Evolutionary conservation across 2,888 invertebrate genomes (phyloP).

Genomic region (Orthonevra nobilis): DNA sequence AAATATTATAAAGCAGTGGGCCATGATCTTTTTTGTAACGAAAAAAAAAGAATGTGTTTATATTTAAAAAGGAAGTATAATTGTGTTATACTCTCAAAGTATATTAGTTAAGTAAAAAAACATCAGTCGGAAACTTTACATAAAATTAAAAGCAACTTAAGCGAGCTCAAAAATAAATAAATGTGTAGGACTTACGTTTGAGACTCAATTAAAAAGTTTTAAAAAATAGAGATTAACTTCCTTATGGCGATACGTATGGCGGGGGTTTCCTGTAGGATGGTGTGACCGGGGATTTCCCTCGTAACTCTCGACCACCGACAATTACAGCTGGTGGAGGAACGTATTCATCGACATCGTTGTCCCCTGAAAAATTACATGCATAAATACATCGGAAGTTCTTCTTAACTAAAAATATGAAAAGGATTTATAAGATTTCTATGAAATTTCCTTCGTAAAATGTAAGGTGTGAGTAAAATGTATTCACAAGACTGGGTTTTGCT

Average conservation of each 20-base stretch:
- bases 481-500: too few species aligned
- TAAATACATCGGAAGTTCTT: too few species aligned
- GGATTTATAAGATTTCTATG: too few species aligned
- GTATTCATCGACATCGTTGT: conserved; percentile 87
- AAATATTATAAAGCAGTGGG: conserved; percentile 14
- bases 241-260: conserved; percentile 98
- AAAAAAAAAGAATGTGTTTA: neutral
- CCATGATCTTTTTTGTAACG: conserved; percentile 42
- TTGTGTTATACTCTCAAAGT: conserved; percentile 31
- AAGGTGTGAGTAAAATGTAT: too few species aligned
- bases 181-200: conserved; percentile 47
- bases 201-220: conserved; percentile 46
- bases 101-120: conserved; percentile 34
- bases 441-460: too few species aligned
- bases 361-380: conserved; percentile 75
- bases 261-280: conserved; percentile 97
- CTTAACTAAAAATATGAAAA: too few species aligned
- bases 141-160: conserved; percentile 37
- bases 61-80: conserved; percentile 21
- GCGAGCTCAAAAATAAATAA: conserved; percentile 30
- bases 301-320: conserved; percentile 84
- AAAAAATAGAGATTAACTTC: conserved; percentile 69
- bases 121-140: conserved; percentile 61
- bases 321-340: conserved; percentile 93
- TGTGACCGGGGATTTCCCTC: conserved; percentile 89